Percentiles rank a stretch among this genome's conserved stretches.
These are phyloP conservation scores for Leptonema lineaticorne DNA, from an alignment of 1,140 invertebrate species.

Conservation along the genomic window DNA sequence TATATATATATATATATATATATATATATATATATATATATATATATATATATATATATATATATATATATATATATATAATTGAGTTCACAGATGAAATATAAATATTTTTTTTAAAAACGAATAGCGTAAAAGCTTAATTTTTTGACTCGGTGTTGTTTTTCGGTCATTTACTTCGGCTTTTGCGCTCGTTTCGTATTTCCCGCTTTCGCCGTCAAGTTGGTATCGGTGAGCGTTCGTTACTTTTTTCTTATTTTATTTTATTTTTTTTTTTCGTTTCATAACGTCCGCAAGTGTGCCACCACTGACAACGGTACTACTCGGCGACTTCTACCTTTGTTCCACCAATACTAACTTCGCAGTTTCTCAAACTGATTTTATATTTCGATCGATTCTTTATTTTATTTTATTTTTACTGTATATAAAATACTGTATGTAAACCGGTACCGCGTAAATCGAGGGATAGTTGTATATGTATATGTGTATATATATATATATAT, in stretches of 20 bases:
- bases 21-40: neutral
- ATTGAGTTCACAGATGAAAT: too few relatives aligned
- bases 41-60: neutral
- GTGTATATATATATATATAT: too few relatives aligned
- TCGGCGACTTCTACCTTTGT: constrained; percentile 12
- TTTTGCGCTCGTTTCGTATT: constrained; percentile 8
- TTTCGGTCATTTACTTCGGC: neutral
- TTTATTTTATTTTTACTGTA: neutral
- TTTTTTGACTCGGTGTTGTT: too few relatives aligned
- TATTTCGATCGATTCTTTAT: neutral
- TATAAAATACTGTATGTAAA: too few relatives aligned
- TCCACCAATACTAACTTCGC: neutral
- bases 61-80: neutral
- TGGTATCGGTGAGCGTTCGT: constrained; percentile 1
- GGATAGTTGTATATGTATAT: too few relatives aligned
- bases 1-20: neutral
- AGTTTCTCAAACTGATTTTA: neutral
- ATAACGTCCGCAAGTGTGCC: constrained; percentile 24
- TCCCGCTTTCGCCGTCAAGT: constrained; percentile 12
- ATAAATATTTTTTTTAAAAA: too few relatives aligned
- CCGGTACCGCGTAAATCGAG: too few relatives aligned
- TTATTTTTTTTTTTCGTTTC: constrained; percentile 22
- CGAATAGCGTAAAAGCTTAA: too few relatives aligned
- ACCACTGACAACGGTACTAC: constrained; percentile 18
- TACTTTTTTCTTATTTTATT: too few relatives aligned